These are phyloP conservation scores for Amiota minor DNA, from an alignment of 2,888 invertebrate species.

Conservation along the genomic window DNA sequence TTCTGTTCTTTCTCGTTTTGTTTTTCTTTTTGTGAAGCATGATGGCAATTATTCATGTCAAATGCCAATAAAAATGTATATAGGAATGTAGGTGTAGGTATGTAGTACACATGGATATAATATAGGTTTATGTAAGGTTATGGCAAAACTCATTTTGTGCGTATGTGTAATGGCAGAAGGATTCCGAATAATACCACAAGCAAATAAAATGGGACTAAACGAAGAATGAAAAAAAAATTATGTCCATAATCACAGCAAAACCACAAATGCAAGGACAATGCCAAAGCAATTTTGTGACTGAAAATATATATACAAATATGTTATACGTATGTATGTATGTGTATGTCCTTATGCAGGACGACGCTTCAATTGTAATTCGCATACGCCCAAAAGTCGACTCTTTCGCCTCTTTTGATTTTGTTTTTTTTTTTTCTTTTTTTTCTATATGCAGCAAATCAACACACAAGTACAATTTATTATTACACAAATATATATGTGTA, in stretches of 20 bases:
- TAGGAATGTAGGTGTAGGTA: too few relatives aligned
- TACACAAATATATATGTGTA: constrained; percentile 11
- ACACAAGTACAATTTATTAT: constrained; percentile 17
- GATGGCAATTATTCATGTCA: constrained; percentile 29
- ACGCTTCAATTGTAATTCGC: constrained; percentile 19
- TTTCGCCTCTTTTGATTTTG: neutral
- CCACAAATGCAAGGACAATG: constrained; percentile 26
- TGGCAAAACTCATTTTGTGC: constrained; percentile 17
- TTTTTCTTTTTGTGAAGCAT: constrained; percentile 2
- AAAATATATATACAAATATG: constrained; percentile 4
- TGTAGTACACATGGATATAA: too few relatives aligned
- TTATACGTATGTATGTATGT: neutral
- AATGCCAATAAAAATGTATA: constrained; percentile 24
- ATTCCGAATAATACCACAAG: neutral
- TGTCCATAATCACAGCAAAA: constrained; percentile 27
- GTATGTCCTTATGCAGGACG: constrained; percentile 23
- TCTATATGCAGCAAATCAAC: constrained; percentile 8
- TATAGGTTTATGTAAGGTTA: too few relatives aligned
- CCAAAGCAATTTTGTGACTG: constrained; percentile 21
- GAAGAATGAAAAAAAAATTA: constrained; percentile 7
- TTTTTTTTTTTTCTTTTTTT: neutral
- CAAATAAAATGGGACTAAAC: neutral
- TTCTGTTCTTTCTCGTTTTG: neutral
- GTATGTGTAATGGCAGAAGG: constrained; percentile 11
- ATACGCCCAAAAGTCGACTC: neutral